Conservation (phyloP, 2,888 invertebrate genomes). For the Thymelicus lineola region DNA sequence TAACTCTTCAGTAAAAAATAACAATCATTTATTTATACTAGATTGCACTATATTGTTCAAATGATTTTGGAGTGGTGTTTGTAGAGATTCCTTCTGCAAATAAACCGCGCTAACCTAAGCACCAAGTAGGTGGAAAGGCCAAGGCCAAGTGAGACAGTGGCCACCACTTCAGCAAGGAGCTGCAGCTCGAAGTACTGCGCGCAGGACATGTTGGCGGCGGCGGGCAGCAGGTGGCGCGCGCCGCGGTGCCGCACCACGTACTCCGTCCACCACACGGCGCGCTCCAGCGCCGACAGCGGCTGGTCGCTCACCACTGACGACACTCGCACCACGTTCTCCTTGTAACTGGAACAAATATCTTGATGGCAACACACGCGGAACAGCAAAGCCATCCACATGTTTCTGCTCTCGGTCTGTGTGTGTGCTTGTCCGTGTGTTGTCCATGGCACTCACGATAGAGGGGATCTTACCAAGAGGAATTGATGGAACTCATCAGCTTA, state of each 20-base stretch:
- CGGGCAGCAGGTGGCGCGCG: conserved; percentile 41
- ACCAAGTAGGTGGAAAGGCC: background rate
- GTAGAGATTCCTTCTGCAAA: background rate
- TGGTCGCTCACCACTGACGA: conserved; percentile 37
- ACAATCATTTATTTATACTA: too few relatives aligned
- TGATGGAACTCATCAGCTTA: background rate
- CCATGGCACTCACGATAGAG: too few relatives aligned
- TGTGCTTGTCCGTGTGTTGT: too few relatives aligned
- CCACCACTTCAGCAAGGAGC: conserved; percentile 11
- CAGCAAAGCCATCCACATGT: too few relatives aligned
- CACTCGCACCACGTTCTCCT: conserved; percentile 5
- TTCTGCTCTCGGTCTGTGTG: too few relatives aligned
- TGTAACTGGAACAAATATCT: background rate
- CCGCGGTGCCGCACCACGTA: conserved; percentile 45
- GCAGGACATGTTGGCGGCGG: conserved; percentile 42
- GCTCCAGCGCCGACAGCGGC: conserved; percentile 41
- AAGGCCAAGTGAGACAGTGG: background rate
- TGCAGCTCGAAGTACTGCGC: conserved; percentile 41
- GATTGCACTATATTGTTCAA: background rate
- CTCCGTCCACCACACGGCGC: conserved; percentile 50
- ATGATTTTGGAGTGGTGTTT: background rate
- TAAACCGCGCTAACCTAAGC: background rate
- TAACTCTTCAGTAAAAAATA: too few relatives aligned
- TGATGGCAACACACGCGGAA: too few relatives aligned
- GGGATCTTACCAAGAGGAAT: background rate